phyloP scores from a whole-genome alignment of 2,888 invertebrate species.

The Acanthococcus lagerstroemiae region DNA sequence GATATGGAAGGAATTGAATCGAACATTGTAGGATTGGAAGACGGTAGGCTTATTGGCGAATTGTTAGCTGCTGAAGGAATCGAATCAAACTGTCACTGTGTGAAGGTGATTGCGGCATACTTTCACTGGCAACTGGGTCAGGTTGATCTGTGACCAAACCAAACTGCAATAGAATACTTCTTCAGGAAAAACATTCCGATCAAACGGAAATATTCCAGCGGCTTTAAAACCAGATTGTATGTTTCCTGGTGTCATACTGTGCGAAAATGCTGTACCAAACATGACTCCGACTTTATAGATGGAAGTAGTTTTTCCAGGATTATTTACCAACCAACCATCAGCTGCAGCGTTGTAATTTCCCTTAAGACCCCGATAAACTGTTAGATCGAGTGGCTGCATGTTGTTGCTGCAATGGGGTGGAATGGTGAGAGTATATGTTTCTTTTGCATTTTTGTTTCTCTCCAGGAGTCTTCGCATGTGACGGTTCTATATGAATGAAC shows the following conservation, averaged over 20 bases:
- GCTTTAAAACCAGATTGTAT: neutral
- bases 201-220: neutral
- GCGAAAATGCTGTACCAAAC: neutral
- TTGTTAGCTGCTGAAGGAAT: too few species aligned
- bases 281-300: neutral
- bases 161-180: neutral
- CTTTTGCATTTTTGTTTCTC: neutral
- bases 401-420: neutral
- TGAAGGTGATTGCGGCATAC: too few species aligned
- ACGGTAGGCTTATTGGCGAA: too few species aligned
- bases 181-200: neutral
- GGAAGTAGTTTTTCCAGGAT: neutral
- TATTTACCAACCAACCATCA: neutral
- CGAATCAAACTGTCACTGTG: too few species aligned
- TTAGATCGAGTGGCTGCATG: neutral
- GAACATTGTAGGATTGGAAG: too few species aligned
- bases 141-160: neutral
- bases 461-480: too few species aligned
- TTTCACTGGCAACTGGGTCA: neutral
- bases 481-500: too few species aligned
- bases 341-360: neutral
- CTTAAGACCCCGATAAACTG: neutral
- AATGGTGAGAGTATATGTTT: neutral
- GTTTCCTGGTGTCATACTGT: neutral
- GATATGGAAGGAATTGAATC: too few species aligned